Conservation (phyloP, 2,113 vertebrate species). For the Colinus virginianus region DNA sequence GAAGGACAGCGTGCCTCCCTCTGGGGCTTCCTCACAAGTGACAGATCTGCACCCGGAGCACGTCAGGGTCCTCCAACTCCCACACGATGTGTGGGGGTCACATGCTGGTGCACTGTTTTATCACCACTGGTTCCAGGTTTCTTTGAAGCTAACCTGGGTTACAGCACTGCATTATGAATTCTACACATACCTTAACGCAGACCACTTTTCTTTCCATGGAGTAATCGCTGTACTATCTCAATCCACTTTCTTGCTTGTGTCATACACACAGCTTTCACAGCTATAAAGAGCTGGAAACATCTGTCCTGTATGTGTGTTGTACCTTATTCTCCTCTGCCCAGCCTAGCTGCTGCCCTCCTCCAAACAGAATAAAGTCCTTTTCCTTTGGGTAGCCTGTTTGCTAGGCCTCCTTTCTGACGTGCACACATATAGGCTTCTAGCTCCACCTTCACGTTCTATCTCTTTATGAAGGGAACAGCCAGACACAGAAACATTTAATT, state of each 20-base stretch:
- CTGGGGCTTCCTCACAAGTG: neutral
- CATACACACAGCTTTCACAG: neutral
- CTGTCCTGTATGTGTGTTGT: neutral
- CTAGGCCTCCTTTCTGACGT: neutral
- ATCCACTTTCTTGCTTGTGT: neutral
- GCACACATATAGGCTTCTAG: neutral
- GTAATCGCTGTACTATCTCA: neutral
- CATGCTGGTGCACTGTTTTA: neutral
- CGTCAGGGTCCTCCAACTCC: neutral
- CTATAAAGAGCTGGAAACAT: neutral
- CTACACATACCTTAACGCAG: neutral
- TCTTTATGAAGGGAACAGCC: neutral
- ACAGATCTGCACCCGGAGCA: neutral
- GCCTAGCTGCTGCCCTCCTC: neutral
- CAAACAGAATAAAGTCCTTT: neutral
- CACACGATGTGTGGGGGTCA: neutral
- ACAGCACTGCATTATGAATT: neutral
- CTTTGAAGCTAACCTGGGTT: neutral
- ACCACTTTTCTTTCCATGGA: neutral
- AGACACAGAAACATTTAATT: neutral
- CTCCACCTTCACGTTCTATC: neutral
- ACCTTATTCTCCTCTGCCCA: neutral
- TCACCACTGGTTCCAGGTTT: neutral
- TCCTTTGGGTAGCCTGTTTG: neutral
- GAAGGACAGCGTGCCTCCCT: fast-evolving